Base-by-base conservation (phyloP, 2,797 vertebrate species). In the Chanos chanos region DNA sequence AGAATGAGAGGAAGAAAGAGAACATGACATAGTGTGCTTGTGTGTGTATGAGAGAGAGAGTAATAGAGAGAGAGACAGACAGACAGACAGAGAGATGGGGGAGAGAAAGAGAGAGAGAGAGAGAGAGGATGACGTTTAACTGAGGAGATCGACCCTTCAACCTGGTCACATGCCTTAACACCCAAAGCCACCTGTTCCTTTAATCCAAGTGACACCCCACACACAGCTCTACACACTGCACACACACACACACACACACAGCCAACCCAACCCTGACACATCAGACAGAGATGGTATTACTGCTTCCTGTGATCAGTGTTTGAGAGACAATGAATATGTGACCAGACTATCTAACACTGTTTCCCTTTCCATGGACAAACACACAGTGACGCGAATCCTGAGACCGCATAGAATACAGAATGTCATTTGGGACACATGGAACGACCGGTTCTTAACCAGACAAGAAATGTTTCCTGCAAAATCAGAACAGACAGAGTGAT, bases 331-430 rank as follows among this genome's bases (percentile, higher is more conserved):
- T n/a, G n/a, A n/a, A n/a, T n/a, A n/a, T n/a, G n/a, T n/a, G n/a
- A n/a, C n/a, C n/a, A n/a, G n/a, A n/a, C n/a, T n/a, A 51, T 40
- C 41, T 49, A 12, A 64, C 53, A 33, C 37, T 12, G 52, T 66
- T 60, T 66, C 56, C 55, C 60, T 66, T 60, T 53, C 16, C 47
- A 41, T 25, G 22, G 59, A 19, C 28, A 28, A 13, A 28, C 15
- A 7, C 16, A 28, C 15, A 43, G 34, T 10, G 43, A 34, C 36
- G n/a, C n/a, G n/a, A n/a, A n/a, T 50, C 18, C 3, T 12, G 18
- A 19, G 10, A 0, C 12, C 37, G 31, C 25, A 43, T 52, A 24
- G 19, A 43, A 16, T 34, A 28, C 18, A 8, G 9, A 31, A 21
- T 39, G 43, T 18, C 61, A 19, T 55, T 7, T 40, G 22, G 56